phyloP scores from a whole-genome alignment of 2,888 invertebrate species.

The Drosophila nr. perissopoda region DNA sequence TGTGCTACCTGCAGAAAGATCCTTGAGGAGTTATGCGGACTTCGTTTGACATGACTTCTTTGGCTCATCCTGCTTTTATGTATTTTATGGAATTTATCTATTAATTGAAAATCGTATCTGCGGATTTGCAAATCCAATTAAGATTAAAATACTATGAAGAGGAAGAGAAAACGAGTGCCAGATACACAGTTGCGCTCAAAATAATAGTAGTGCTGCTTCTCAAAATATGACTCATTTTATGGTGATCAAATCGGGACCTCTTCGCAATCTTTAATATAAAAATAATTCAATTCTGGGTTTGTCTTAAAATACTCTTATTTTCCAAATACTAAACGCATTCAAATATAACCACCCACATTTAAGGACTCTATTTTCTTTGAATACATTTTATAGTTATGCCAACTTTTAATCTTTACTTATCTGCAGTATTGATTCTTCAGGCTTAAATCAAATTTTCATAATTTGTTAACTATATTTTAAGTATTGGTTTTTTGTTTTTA shows the following conservation, averaged over 20 bases:
- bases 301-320: background rate
- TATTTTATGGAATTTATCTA: background rate
- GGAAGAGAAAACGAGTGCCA: background rate
- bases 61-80: background rate
- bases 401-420: background rate
- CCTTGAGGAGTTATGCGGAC: background rate
- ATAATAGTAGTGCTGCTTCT: background rate
- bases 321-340: background rate
- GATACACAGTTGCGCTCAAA: background rate
- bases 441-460: background rate
- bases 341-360: background rate
- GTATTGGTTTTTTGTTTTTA: background rate
- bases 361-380: background rate
- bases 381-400: background rate
- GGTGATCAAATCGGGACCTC: no score
- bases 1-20: background rate
- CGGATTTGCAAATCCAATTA: background rate
- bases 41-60: background rate
- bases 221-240: background rate
- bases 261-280: no score
- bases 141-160: background rate
- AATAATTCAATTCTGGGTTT: no score
- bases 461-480: background rate
- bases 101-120: background rate
- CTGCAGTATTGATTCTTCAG: background rate